Base-by-base conservation (phyloP, 2,888 invertebrate species). In the Ectobius pallidus region DNA sequence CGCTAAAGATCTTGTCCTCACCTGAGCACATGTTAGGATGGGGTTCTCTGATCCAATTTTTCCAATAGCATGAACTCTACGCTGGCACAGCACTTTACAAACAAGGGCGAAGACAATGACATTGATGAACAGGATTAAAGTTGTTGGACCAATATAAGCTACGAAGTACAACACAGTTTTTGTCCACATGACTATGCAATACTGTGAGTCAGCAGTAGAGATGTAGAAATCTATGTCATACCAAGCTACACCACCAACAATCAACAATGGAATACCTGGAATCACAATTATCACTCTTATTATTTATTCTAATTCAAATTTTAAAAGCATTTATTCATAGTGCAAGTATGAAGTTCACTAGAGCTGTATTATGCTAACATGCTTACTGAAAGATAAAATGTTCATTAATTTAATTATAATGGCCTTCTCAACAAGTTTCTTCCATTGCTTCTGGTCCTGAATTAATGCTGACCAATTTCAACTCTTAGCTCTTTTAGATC, bases 141-240 rank as follows among this genome's bases (percentile, higher is more conserved):
- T 80, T 3, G 83, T 81, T 0, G 85, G 86, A 0, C 79, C 82
- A n/a, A 85, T 77, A 44, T 84, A 81, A 0, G 83, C 77, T 1
- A 79, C 76, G 77, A 84, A 85, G 77, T 84, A 85, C 2, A 84
- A 80, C 16, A 79, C 77, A 0, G 79, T 78, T 70, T 82, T 81
- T 16, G 78, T 77, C 11, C 81, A 81, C 77, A 83, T 82, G 63
- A 85, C 78, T 74, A 83, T 80, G 76, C 85, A 85, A 63, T 78
- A 74, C 9, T 77, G 79, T 42, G 81, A 81, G 32, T 81, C 79
- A n/a, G n/a, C n/a, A 4, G 79, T 78, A n/a, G 80, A 78, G 2
- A 76, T 74, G 30, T 82, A 83, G 68, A 83, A 82, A 70, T 82
- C 79, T 30, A 78, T 75, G 74, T 81, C 80, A n/a, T 82, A 76